Base-by-base conservation (phyloP, 2,888 invertebrate species). In the Drosophila demipolita region DNA sequence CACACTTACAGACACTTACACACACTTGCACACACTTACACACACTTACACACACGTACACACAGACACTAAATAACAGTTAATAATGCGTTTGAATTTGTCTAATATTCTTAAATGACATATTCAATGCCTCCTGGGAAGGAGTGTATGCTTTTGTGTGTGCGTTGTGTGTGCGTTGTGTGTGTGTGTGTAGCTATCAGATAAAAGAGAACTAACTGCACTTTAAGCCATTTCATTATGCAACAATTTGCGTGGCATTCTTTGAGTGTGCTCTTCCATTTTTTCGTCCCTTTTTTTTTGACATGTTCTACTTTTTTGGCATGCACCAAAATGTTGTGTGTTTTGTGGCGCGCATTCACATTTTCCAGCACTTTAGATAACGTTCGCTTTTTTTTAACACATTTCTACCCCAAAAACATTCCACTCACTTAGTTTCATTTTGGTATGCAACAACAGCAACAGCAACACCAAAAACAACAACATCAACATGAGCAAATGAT, bases 361-460 rank as follows among this genome's bases (percentile, higher is more conserved):
- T 81, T 79, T 79, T 78, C 60, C 78, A 73, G 73, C 73, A 73
- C 78, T 78, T 78, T 67, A 62, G 81, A 66, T 68, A 78, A 68
- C 48, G 15, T 35, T 33, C 17, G 20, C 15, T 35, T 26, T 58
- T 29, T 57, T 55, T 40, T 33, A 78, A 62, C 73, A 58, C 73
- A 57, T 23, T 23, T n/a, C 32, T 33, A n/a, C 49, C 23, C 48
- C 42, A 54, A 38, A 70, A 62, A 42, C 50, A 72, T 78, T 78
- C 73, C 78, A 78, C 89, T 83, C 82, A 87, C 85, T 89, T 87
- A 87, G 83, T 82, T 89, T 89, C 89, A 83, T 89, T 83, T 82
- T 66, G 33, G 54, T 40, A 67, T 74, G 29, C 33, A 42, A 38
- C 29, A 75, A 67, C 36, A 62, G 32, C 64, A 40, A 53, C n/a